Percentiles rank a stretch among this genome's conserved stretches.
Conservation (phyloP, 2,797 vertebrate genomes). For the Pterois miles region DNA sequence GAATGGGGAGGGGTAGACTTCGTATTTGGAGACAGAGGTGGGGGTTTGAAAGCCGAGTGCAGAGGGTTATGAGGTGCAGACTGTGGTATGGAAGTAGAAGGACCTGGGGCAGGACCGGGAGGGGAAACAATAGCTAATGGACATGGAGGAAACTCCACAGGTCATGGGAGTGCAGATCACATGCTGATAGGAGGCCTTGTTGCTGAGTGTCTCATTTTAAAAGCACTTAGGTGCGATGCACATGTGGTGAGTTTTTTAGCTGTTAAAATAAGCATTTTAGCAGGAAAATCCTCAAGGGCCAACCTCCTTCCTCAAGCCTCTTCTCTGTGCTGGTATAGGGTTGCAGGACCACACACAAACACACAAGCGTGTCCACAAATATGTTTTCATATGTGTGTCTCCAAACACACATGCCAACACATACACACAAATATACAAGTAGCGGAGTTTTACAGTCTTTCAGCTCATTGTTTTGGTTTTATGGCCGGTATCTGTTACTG, state of each 20-base stretch:
- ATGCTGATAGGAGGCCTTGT: constrained; percentile 56
- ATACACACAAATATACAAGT: constrained; percentile 26
- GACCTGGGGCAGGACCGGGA: constrained; percentile 54
- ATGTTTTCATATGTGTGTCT: background rate
- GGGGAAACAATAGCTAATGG: constrained; percentile 78
- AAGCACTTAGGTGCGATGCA: constrained; percentile 37
- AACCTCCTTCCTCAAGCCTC: constrained; percentile 41
- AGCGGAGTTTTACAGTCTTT: constrained; percentile 3
- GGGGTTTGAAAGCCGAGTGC: constrained; percentile 36
- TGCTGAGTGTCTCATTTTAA: constrained; percentile 50
- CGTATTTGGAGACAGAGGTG: constrained; percentile 25
- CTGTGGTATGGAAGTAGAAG: constrained; percentile 52
- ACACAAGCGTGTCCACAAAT: constrained; percentile 35
- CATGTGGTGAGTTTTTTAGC: constrained; percentile 16
- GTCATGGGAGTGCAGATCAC: constrained; percentile 69
- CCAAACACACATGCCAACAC: constrained; percentile 33
- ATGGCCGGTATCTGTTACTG: background rate
- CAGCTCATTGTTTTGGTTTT: background rate
- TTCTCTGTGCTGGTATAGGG: constrained; percentile 20
- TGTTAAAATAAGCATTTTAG: constrained; percentile 63
- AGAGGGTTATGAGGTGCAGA: constrained; percentile 27
- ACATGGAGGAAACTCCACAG: constrained; percentile 69
- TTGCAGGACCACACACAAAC: constrained; percentile 69
- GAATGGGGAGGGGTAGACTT: constrained; percentile 15
- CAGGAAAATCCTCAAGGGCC: constrained; percentile 52